These are phyloP conservation scores for Pristionchus exspectatus DNA, from an alignment of 2,888 invertebrate species.

Conservation along the genomic window DNA sequence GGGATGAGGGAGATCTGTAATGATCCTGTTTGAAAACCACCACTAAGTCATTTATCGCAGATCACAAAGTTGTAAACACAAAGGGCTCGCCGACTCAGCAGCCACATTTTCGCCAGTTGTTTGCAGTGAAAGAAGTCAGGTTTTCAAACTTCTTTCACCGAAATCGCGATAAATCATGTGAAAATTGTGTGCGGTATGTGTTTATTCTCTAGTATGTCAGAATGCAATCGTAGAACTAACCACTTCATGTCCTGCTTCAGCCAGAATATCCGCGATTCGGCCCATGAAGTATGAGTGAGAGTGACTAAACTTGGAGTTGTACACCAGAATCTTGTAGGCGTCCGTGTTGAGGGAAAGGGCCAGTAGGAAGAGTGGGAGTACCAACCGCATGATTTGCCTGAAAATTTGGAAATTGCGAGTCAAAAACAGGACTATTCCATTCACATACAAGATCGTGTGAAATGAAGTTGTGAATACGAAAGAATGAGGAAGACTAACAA, in stretches of 20 bases:
- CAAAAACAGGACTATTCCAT: neutral
- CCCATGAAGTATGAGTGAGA: slow-evolving; percentile 35
- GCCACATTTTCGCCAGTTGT: too few relatives aligned
- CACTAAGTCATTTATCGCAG: too few relatives aligned
- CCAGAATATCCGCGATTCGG: slow-evolving; percentile 32
- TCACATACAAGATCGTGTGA: too few relatives aligned
- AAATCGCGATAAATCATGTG: too few relatives aligned
- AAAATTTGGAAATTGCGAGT: neutral
- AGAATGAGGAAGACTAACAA: neutral
- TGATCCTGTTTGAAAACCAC: neutral
- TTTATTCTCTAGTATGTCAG: too few relatives aligned
- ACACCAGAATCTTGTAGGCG: slow-evolving; percentile 28
- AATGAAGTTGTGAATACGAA: too few relatives aligned
- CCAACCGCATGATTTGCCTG: slow-evolving; percentile 6
- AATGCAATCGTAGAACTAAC: neutral
- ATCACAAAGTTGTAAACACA: neutral
- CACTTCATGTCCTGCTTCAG: slow-evolving; percentile 25
- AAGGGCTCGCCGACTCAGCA: neutral
- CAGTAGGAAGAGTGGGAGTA: neutral
- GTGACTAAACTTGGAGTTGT: slow-evolving; percentile 35
- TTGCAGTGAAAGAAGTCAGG: too few relatives aligned
- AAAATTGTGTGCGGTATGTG: too few relatives aligned
- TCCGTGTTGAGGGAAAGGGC: neutral
- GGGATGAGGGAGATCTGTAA: slow-evolving; percentile 44
- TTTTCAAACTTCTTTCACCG: too few relatives aligned